phyloP scores from a whole-genome alignment of 2,113 vertebrate genomes.

The Alethe diademata region DNA sequence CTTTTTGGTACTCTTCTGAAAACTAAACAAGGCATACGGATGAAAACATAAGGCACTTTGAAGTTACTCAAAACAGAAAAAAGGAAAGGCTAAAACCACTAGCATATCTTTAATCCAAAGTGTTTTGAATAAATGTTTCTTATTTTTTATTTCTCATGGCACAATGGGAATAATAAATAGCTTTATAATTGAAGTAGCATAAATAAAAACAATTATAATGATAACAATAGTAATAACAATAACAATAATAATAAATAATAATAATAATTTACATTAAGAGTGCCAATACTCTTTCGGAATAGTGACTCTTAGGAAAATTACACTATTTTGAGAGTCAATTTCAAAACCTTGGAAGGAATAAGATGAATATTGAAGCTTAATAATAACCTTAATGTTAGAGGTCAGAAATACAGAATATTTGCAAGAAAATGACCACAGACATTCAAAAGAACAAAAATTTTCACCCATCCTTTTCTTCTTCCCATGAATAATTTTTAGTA shows the following conservation, averaged over 20 bases:
- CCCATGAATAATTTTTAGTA: not conserved
- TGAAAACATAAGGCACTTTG: not conserved
- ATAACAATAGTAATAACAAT: not conserved
- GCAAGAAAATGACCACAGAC: rapidly evolving
- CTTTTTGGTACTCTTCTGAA: not conserved
- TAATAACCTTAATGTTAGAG: not conserved
- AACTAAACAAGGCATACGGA: not conserved
- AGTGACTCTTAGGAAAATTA: not conserved
- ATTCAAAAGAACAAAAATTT: not conserved
- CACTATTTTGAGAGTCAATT: not conserved
- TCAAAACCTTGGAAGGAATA: not conserved
- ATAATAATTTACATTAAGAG: not conserved
- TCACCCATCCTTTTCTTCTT: not conserved
- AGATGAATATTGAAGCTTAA: not conserved
- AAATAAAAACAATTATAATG: not conserved
- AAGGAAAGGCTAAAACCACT: not conserved
- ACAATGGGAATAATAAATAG: not conserved
- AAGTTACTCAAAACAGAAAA: not conserved
- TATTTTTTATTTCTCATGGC: not conserved
- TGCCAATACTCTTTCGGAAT: not conserved
- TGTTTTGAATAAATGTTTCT: not conserved
- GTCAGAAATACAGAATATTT: not conserved
- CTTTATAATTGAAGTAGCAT: not conserved
- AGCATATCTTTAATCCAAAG: not conserved
- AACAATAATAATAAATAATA: not conserved